phyloP scores from a whole-genome alignment of 2,797 vertebrate species.

The Cryptoprocta ferox region DNA sequence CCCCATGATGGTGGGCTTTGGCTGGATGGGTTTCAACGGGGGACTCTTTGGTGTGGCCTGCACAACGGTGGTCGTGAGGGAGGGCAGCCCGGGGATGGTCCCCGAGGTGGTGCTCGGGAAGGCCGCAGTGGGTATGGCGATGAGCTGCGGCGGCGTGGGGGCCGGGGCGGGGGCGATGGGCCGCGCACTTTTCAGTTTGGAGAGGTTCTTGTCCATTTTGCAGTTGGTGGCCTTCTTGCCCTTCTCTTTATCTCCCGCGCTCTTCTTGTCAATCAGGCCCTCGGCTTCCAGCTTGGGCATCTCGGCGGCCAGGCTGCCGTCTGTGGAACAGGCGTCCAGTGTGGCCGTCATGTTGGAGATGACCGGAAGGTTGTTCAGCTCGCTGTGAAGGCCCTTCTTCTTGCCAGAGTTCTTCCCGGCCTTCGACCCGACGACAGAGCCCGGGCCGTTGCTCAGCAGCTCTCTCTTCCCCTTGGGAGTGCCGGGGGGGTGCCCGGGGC shows the following conservation, averaged over 20 bases:
- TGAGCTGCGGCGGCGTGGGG: constrained; percentile 95
- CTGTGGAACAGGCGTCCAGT: constrained; percentile 94
- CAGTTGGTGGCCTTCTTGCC: constrained; percentile 93
- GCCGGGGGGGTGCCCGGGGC: constrained; percentile 91
- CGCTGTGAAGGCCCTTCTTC: constrained; percentile 93
- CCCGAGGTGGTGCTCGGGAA: constrained; percentile 92
- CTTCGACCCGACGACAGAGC: constrained; percentile 90
- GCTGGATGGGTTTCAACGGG: constrained; percentile 97
- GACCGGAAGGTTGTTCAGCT: constrained; percentile 94
- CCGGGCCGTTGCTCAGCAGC: constrained; percentile 91
- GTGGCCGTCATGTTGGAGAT: constrained; percentile 98
- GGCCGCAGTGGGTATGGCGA: constrained; percentile 95
- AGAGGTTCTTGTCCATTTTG: constrained; percentile 94
- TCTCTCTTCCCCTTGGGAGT: constrained; percentile 95
- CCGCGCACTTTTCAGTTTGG: constrained; percentile 95
- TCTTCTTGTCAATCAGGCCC: constrained; percentile 96
- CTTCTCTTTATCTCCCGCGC: constrained; percentile 89
- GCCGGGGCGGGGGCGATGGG: constrained; percentile 95
- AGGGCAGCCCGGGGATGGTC: constrained; percentile 89
- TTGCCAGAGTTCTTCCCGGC: constrained; percentile 93
- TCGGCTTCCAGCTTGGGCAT: constrained; percentile 99
- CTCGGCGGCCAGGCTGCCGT: constrained; percentile 92
- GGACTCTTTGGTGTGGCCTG: constrained; percentile 95
- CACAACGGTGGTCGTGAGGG: constrained; percentile 92
- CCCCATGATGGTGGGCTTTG: constrained; percentile 96